Base-by-base conservation (phyloP, 2,888 invertebrate genomes). In the Polymixis flavicincta region DNA sequence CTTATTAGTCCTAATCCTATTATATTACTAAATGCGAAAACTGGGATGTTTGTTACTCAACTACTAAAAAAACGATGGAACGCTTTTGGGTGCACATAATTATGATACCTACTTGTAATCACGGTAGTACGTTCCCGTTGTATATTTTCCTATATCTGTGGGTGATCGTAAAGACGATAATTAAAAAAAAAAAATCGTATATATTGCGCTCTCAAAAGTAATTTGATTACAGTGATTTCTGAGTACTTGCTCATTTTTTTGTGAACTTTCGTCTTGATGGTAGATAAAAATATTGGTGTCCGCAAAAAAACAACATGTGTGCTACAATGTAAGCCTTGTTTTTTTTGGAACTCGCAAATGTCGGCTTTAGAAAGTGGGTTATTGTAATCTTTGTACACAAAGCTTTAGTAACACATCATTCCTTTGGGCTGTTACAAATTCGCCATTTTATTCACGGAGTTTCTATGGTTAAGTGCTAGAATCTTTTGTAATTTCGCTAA, bases 361-460 rank as follows among this genome's bases (percentile, higher is more conserved):
- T 68, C 72, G 61, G 55, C 52, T 83, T 79, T 69, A 79, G 83
- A 83, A 81, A 81, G 81, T 81, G 54, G 81, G 81, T 79, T 81
- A 70, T 79, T 55, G 69, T 79, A 13, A 74, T 83, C 52, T 79
- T 66, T 65, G 22, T 25, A 64, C 54, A 73, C 52, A 63, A 63
- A 63, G 61, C 54, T 78, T 79, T 80, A 65, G 72, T 52, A 37
- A 82, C 68, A 69, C 60, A 78, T 73, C 14, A 69, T 78, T 68
- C 52, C 72, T 77, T 82, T 63, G 37, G 14, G 45, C 22, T 64
- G 42, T 64, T 32, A 57, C 48, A 28, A 69, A 69, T 65, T 50
- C 7, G 1, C 45, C 8, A 52, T 65, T 80, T 65, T n/a, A 42
- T 55, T 68, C 50, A 69, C 22, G 42, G 11, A 19, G 11, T 50